phyloP scores from a whole-genome alignment of 2,113 vertebrate genomes.

The Psittacula cyanocephala region DNA sequence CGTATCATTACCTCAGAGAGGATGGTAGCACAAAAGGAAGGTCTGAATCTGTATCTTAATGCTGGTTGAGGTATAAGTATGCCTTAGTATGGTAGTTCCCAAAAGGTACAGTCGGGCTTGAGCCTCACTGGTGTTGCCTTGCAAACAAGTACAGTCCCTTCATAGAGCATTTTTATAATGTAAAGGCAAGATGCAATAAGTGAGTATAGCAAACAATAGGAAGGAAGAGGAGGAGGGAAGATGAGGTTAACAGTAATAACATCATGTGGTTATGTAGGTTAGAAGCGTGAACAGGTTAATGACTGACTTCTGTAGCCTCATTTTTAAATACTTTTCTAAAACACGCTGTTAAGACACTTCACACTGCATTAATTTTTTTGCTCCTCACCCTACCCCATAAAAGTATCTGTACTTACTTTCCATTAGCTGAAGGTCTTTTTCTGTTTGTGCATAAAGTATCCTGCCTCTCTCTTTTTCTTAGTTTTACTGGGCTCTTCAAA shows the following conservation, averaged over 20 bases:
- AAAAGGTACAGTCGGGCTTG: background rate
- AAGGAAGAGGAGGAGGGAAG: constrained; percentile 50
- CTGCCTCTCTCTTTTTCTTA: background rate
- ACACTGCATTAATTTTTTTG: background rate
- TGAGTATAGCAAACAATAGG: background rate
- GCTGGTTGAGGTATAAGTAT: fast-evolving
- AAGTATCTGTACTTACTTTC: background rate
- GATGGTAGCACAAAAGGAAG: background rate
- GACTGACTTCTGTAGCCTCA: background rate
- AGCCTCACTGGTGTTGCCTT: background rate
- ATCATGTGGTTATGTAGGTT: constrained; percentile 46
- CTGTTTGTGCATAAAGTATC: background rate
- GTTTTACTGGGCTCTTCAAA: background rate
- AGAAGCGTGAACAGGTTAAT: constrained; percentile 28
- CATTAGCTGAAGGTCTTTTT: background rate
- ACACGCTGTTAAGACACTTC: background rate
- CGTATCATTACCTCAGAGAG: background rate
- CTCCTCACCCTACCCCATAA: background rate
- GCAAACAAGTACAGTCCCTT: background rate
- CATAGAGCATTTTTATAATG: background rate
- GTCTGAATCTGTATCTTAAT: background rate
- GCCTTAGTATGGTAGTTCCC: background rate
- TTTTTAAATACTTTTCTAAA: constrained; percentile 6
- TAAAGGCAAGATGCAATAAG: background rate
- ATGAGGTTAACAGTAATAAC: constrained; percentile 56